These are phyloP conservation scores for Odontophorus gujanensis DNA, from an alignment of 2,113 vertebrate genomes.

Conservation along the genomic window DNA sequence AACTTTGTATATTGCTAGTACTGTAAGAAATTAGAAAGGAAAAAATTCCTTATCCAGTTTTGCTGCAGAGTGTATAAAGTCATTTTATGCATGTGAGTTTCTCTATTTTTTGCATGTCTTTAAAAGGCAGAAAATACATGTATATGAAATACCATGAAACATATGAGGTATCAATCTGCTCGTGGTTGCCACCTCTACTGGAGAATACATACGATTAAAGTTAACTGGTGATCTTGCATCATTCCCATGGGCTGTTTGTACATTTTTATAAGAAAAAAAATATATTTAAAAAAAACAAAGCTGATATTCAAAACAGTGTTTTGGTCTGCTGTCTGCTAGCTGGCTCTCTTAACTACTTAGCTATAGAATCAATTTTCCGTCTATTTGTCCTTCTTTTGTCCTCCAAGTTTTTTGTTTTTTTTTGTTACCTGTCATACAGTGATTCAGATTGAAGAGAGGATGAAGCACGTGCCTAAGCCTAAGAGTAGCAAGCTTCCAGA, in stretches of 20 bases:
- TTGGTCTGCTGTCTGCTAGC: slow-evolving; percentile 8
- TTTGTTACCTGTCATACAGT: not conserved
- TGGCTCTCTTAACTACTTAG: not conserved
- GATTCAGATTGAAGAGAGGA: not conserved
- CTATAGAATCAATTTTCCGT: not conserved
- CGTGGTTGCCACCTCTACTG: not conserved
- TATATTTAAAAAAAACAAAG: not conserved
- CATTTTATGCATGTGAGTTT: not conserved
- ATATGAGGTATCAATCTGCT: not conserved
- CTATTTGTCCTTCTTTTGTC: slow-evolving; percentile 5
- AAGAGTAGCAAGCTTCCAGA: not conserved
- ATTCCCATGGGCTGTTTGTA: not conserved
- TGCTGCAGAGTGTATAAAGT: not conserved
- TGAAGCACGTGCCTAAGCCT: not conserved
- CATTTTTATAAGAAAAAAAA: not conserved
- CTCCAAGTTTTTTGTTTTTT: not conserved
- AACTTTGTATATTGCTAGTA: not conserved
- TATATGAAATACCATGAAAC: not conserved
- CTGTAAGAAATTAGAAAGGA: not conserved
- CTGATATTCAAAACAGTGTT: not conserved
- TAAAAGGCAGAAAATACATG: not conserved
- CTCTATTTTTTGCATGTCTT: not conserved
- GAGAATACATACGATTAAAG: not conserved
- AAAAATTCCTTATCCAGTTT: not conserved
- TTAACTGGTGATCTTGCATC: not conserved